Evolutionary conservation across 2,888 invertebrate genomes (phyloP).

Genomic region (Cotesia congregata): DNA sequence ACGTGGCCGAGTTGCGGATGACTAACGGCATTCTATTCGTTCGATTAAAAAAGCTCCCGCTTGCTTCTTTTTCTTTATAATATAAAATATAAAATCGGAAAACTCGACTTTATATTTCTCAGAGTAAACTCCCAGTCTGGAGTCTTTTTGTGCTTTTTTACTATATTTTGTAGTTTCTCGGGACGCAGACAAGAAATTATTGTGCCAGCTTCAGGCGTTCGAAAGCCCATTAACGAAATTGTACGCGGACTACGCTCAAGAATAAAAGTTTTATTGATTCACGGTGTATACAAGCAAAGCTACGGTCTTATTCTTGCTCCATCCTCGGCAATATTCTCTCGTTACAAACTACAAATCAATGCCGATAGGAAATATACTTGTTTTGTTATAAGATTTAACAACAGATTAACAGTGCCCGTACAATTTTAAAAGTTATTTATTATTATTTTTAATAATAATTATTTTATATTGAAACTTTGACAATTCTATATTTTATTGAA

Average conservation of each 20-base stretch:
- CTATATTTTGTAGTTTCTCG: not conserved
- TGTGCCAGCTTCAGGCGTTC: constrained; percentile 33
- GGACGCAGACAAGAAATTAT: constrained; percentile 23
- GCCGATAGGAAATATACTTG: constrained; percentile 3
- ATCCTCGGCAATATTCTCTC: not conserved
- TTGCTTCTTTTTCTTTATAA: not conserved
- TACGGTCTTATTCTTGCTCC: not conserved
- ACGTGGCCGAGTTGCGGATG: constrained; percentile 43
- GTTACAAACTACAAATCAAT: not conserved
- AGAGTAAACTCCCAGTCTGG: not conserved
- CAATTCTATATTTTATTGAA: too few relatives aligned
- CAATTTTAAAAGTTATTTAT: not conserved
- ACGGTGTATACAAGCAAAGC: not conserved
- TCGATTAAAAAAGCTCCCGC: constrained; percentile 27
- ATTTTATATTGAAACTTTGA: too few relatives aligned
- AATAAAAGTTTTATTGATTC: not conserved
- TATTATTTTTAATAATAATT: too few relatives aligned
- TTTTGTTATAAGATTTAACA: constrained; percentile 5
- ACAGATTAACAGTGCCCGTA: not conserved
- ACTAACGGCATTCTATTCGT: constrained; percentile 27
- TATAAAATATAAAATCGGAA: not conserved
- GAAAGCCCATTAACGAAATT: constrained; percentile 44
- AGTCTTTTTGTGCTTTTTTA: not conserved
- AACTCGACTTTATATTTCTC: constrained; percentile 23
- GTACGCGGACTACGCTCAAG: constrained; percentile 9